These are phyloP conservation scores for Dipodomys merriami DNA, from an alignment of 2,113 vertebrate species.

Conservation along the genomic window DNA sequence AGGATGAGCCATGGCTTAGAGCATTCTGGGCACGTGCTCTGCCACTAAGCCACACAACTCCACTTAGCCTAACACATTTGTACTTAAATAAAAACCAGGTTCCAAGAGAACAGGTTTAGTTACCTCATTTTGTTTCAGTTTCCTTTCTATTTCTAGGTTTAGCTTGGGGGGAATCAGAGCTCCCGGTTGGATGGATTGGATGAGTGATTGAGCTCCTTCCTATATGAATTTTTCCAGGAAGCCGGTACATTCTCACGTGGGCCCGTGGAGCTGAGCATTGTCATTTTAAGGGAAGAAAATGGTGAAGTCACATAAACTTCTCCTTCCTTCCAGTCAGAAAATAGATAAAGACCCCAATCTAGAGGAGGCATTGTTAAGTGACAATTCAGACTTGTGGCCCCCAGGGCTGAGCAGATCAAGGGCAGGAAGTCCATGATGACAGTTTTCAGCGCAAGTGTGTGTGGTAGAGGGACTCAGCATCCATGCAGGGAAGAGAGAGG, in stretches of 20 bases:
- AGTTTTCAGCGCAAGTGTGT: not conserved
- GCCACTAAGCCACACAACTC: not conserved
- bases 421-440: not conserved
- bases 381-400: not conserved
- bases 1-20: not conserved
- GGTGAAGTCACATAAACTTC: not conserved
- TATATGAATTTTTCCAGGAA: not conserved
- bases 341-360: not conserved
- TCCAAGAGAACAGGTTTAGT: not conserved
- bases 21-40: too few species aligned
- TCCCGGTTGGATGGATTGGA: not conserved
- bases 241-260: not conserved
- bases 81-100: not conserved
- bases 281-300: not conserved
- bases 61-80: not conserved
- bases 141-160: not conserved
- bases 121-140: not conserved
- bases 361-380: not conserved
- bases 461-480: too few species aligned
- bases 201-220: too few species aligned
- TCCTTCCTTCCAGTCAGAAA: not conserved
- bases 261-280: not conserved
- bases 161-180: not conserved
- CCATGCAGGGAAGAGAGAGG: too few species aligned
- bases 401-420: too few species aligned